Evolutionary conservation across 2,113 vertebrate genomes (phyloP).

Genomic region (Nymphicus hollandicus): DNA sequence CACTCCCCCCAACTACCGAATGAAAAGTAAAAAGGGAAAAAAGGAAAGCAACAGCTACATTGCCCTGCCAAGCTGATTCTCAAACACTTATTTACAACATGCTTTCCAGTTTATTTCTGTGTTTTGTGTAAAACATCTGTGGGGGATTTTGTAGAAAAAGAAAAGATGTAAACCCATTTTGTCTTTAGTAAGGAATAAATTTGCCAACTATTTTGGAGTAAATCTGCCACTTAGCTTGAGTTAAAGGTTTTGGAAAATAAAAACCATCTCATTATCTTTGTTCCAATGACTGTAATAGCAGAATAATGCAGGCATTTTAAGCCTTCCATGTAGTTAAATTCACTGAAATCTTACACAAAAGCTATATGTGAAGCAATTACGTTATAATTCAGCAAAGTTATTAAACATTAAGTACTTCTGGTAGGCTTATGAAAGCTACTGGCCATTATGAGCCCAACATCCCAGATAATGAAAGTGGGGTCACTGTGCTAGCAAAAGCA

Average conservation of each 20-base stretch:
- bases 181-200: background rate
- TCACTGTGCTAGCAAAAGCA: background rate
- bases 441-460: background rate
- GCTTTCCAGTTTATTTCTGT: background rate
- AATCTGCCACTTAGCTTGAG: background rate
- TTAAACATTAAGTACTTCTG: background rate
- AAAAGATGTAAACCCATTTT: background rate
- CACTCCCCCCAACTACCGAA: background rate
- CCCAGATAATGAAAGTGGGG: background rate
- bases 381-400: background rate
- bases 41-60: background rate
- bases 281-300: background rate
- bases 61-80: background rate
- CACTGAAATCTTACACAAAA: background rate
- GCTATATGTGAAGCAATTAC: background rate
- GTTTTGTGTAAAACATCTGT: background rate
- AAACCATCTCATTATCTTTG: background rate
- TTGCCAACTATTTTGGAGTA: background rate
- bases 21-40: background rate
- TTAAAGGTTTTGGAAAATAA: constrained; percentile 11
- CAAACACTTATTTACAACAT: background rate
- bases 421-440: background rate
- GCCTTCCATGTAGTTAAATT: background rate
- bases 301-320: background rate
- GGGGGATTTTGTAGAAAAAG: background rate